Evolutionary conservation across 2,797 vertebrate species (phyloP).

Genomic region (Halcyon chelicuti): DNA sequence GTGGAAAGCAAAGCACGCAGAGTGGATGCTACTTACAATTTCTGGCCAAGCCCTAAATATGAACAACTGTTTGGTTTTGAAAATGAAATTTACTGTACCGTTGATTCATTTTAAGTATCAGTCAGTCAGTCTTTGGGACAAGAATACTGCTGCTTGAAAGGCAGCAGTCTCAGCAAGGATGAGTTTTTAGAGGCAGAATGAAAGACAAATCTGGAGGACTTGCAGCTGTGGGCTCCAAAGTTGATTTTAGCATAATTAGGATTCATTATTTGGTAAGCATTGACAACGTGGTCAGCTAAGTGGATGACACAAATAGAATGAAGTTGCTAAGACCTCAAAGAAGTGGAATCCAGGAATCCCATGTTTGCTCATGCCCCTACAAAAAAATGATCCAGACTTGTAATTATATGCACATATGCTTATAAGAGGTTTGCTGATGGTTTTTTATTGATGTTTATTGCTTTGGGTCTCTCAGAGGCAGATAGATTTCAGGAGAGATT

Average conservation of each 20-base stretch:
- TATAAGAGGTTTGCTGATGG: neutral
- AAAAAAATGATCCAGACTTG: neutral
- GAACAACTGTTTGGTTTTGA: neutral
- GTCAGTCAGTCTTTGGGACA: neutral
- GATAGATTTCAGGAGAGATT: conserved; percentile 8
- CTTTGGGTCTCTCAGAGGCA: conserved; percentile 9
- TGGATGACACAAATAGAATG: neutral
- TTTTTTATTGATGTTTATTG: conserved; percentile 1
- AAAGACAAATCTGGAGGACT: conserved; percentile 1
- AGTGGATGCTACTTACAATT: neutral
- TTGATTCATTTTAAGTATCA: conserved; percentile 3
- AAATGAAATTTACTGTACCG: conserved; percentile 3
- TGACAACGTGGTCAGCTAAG: neutral
- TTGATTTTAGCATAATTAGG: conserved; percentile 7
- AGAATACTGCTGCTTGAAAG: neutral
- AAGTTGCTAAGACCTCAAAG: neutral
- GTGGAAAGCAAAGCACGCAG: neutral
- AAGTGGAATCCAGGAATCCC: neutral
- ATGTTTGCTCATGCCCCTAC: neutral
- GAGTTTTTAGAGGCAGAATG: neutral
- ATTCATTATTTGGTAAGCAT: neutral
- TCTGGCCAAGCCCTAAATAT: neutral
- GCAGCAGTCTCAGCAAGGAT: neutral
- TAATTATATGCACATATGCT: neutral
- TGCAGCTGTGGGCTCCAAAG: neutral